Conservation (phyloP, 2,888 invertebrate species). For the Lysandra bellargus region DNA sequence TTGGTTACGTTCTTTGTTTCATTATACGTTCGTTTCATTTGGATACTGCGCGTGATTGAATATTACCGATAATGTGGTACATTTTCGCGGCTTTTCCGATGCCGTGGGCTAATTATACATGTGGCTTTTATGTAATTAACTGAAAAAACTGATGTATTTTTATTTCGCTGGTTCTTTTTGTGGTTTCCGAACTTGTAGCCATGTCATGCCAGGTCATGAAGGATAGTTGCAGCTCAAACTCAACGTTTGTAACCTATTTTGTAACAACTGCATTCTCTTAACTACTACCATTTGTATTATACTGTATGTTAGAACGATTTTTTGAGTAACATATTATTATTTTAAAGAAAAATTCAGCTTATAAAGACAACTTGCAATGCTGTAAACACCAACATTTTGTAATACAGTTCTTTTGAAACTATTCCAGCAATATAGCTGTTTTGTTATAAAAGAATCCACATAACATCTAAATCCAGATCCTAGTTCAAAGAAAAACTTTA, state of each 20-base stretch:
- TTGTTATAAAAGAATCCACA: neutral
- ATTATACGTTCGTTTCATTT: conserved; percentile 24
- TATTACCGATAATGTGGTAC: conserved; percentile 3
- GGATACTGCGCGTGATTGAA: conserved; percentile 31
- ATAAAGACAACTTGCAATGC: neutral
- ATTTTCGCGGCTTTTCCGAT: conserved; percentile 16
- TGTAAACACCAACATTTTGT: neutral
- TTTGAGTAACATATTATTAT: neutral
- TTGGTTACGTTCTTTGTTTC: conserved; percentile 62
- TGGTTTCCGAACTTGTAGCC: too few relatives aligned
- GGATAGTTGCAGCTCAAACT: neutral
- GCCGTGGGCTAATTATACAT: neutral
- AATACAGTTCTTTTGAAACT: neutral
- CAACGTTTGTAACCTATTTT: neutral
- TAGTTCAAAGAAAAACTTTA: conserved; percentile 13
- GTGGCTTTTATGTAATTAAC: neutral
- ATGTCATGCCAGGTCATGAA: neutral
- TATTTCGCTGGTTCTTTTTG: too few relatives aligned
- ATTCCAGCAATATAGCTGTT: neutral
- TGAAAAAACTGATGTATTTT: neutral
- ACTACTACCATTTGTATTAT: too few relatives aligned
- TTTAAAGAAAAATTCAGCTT: neutral
- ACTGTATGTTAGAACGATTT: neutral
- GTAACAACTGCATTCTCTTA: too few relatives aligned
- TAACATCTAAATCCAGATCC: neutral